These are phyloP conservation scores for Manacus vitellinus DNA, from an alignment of 2,113 vertebrate genomes.

Conservation along the genomic window DNA sequence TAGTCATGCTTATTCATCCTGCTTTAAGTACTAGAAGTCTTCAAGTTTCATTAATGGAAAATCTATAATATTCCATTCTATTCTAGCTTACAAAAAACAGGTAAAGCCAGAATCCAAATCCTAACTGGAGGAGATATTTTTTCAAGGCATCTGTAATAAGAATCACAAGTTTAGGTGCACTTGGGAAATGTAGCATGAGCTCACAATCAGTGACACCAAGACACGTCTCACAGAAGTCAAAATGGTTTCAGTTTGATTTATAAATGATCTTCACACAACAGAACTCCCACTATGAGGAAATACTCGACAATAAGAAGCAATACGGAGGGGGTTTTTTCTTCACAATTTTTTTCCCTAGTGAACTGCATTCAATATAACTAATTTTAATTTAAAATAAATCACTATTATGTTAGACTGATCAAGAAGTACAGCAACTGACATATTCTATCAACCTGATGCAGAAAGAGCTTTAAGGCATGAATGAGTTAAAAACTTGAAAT, in stretches of 20 bases:
- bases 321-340: not conserved
- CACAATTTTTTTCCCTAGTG: not conserved
- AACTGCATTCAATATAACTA: not conserved
- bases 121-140: not conserved
- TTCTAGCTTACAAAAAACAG: not conserved
- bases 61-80: not conserved
- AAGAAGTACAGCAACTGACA: not conserved
- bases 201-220: not conserved
- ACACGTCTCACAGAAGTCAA: not conserved
- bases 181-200: not conserved
- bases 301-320: not conserved
- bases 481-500: not conserved
- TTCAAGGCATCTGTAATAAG: not conserved
- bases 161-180: not conserved
- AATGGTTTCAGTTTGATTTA: not conserved
- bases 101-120: not conserved
- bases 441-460: not conserved
- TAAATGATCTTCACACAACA: not conserved
- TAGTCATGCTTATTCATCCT: not conserved
- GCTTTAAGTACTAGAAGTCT: not conserved
- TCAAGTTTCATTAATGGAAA: not conserved
- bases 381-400: not conserved
- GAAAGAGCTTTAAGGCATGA: not conserved
- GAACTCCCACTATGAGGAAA: not conserved
- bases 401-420: not conserved